phyloP scores from a whole-genome alignment of 1,140 invertebrate genomes.

The Leptopilina boulardi region DNA sequence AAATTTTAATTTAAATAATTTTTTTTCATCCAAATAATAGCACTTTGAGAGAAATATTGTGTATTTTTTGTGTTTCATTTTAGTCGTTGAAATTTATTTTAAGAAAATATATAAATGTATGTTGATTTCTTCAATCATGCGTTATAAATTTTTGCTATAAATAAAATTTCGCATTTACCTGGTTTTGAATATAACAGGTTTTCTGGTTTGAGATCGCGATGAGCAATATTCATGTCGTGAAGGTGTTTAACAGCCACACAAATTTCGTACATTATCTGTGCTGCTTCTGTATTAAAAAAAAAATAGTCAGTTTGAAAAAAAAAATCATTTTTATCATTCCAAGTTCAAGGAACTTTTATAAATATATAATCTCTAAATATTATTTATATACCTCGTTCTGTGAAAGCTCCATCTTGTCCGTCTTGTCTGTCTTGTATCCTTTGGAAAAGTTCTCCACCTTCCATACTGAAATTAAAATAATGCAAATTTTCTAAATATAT shows the following conservation, averaged over 20 bases:
- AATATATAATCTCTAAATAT: no score
- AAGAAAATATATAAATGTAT: no score
- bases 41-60: no score
- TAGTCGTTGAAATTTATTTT: no score
- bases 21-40: no score
- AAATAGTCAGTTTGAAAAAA: no score
- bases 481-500: no score
- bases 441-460: slow-evolving; percentile 97
- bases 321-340: neutral
- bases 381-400: slow-evolving; percentile 86
- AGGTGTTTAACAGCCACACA: slow-evolving; percentile 96
- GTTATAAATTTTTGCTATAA: no score
- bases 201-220: slow-evolving; percentile 97
- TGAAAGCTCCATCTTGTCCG: slow-evolving; percentile 84
- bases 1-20: slow-evolving; percentile 9
- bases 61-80: no score
- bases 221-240: slow-evolving; percentile 97
- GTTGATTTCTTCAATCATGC: no score
- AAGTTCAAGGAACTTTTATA: neutral
- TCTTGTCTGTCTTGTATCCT: slow-evolving; percentile 96
- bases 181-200: slow-evolving; percentile 89
- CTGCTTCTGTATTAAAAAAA: slow-evolving; percentile 81
- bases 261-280: slow-evolving; percentile 96
- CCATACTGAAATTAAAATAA: slow-evolving; percentile 88
- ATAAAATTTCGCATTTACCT: no score